Base-by-base conservation (phyloP, 2,797 vertebrate genomes). In the Argentina silus region DNA sequence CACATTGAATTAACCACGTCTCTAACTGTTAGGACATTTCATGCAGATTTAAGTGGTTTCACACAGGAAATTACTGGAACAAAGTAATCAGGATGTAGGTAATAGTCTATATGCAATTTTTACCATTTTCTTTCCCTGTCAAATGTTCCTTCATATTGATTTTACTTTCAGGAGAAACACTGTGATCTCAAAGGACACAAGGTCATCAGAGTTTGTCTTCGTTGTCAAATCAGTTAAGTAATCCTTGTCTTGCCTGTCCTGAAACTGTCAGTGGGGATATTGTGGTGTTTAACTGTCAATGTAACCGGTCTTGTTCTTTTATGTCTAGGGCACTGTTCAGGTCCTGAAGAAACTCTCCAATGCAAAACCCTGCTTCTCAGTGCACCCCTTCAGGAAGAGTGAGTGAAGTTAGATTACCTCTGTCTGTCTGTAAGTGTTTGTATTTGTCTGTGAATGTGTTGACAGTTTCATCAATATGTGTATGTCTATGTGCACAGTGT, bases 191-290 rank as follows among this genome's bases (percentile, higher is more conserved):
- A 72, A 48, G 57, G 63, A 72, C 64, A 59, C 57, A 11, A 67
- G 48, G 44, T 9, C 14, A 5, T 61, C 11, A n/a, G 11, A 23
- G 3, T 47, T 44, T 11, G 6, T 59, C 63, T 68, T 56, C n/a
- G n/a, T 74, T 42, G 60, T 75, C 6, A 75, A 71, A 63, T 56
- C 50, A 10, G 51, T 56, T 48, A 23, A 69, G 15, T 61, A 19
- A 14, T 4, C 43, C 3, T 69, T 36, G n/a, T n/a, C 15, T 62
- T 15, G 44, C 3, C 17, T 14, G n/a, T 60, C n/a, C 21, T 11
- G 15, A 21, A 42, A 12, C 42, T 19, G 23, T 60, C 10, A 61
- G 6, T 36, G 8, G 9, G n/a, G 10, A 19, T 74, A 7, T 51
- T 9, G n/a, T 43, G 8, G n/a, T 45, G n/a, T 36, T 61, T 36